Conservation (phyloP, 1,140 invertebrate genomes). For the Lanistes nyassanus region DNA sequence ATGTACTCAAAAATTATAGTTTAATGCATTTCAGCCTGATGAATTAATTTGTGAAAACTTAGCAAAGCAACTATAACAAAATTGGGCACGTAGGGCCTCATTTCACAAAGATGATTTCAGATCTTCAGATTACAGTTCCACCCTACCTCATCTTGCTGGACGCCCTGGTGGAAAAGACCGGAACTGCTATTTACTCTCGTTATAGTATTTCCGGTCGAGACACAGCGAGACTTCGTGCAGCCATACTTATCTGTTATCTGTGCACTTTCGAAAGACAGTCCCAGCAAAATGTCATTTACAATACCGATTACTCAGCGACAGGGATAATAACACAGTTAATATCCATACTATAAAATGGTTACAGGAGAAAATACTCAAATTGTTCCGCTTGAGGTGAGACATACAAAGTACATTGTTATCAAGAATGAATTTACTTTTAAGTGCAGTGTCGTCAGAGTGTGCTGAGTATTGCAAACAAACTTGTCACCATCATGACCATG, state of each 20-base stretch:
- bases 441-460: too few species aligned
- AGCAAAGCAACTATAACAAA: too few species aligned
- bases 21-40: too few species aligned
- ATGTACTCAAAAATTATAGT: too few species aligned
- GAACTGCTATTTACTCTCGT: constrained; percentile 8
- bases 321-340: not conserved
- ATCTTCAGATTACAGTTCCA: not conserved
- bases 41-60: too few species aligned
- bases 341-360: constrained; percentile 42
- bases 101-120: not conserved
- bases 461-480: too few species aligned
- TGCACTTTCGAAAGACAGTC: constrained; percentile 22
- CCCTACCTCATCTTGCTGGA: constrained; percentile 22
- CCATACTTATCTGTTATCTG: constrained; percentile 20
- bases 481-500: too few species aligned
- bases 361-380: constrained; percentile 55
- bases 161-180: constrained; percentile 1
- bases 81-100: too few species aligned
- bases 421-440: too few species aligned
- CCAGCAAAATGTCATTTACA: constrained; percentile 2
- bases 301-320: not conserved
- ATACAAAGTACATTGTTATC: not conserved
- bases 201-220: constrained; percentile 10
- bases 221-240: constrained; percentile 20
- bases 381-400: constrained; percentile 52